Conservation (phyloP, 1,140 invertebrate species). For the Drosophila seguyi region DNA sequence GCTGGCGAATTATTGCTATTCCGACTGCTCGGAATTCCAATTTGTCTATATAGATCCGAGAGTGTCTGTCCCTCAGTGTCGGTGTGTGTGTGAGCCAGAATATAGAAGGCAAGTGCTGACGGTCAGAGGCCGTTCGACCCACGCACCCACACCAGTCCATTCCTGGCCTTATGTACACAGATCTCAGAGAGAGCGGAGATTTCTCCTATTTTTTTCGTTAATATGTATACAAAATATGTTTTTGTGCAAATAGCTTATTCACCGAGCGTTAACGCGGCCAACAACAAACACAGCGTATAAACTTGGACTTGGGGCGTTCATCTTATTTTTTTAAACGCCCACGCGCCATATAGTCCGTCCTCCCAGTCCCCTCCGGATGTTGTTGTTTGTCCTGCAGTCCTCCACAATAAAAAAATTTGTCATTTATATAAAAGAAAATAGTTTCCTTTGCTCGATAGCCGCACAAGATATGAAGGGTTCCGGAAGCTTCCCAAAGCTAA, state of each 20-base stretch:
- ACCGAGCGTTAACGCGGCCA: slow-evolving; percentile 53
- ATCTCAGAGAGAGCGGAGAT: slow-evolving; percentile 34
- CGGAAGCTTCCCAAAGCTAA: background rate
- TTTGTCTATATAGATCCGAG: slow-evolving; percentile 56
- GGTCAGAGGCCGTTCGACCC: slow-evolving; percentile 80
- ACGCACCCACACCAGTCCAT: slow-evolving; percentile 58
- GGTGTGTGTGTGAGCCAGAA: slow-evolving; percentile 7
- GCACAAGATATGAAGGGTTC: background rate
- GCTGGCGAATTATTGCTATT: slow-evolving; percentile 83
- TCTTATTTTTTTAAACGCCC: slow-evolving; percentile 50
- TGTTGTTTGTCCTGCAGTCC: slow-evolving; percentile 71
- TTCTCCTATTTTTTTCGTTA: slow-evolving; percentile 22
- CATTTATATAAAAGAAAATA: background rate
- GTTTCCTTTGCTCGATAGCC: background rate
- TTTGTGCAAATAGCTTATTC: slow-evolving; percentile 77
- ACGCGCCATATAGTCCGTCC: slow-evolving; percentile 51
- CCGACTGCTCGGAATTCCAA: slow-evolving; percentile 79
- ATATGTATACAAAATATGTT: slow-evolving; percentile 54
- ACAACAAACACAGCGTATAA: slow-evolving; percentile 60
- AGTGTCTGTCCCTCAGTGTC: slow-evolving; percentile 29
- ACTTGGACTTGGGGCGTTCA: slow-evolving; percentile 76
- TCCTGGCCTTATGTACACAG: slow-evolving; percentile 16
- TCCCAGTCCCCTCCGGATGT: slow-evolving; percentile 33
- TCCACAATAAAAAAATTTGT: background rate
- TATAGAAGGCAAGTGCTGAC: slow-evolving; percentile 58